Conservation (phyloP, 2,113 vertebrate genomes). For the Coregonus clupeaformis region DNA sequence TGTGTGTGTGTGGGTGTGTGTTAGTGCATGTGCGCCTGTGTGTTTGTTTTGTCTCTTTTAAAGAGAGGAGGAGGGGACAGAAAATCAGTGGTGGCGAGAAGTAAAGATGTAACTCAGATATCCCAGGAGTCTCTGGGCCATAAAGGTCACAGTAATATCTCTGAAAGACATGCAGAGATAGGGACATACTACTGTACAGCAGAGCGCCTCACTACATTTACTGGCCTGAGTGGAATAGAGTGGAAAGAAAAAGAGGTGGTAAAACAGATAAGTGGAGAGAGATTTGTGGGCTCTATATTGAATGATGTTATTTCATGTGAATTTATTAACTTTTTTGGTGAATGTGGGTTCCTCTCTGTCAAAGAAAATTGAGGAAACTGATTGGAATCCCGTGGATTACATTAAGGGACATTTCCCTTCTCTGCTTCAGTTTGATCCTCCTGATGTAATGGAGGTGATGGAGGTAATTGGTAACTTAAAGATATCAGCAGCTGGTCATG, state of each 20-base stretch:
- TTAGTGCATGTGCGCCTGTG: background rate
- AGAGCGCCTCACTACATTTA: constrained; percentile 8
- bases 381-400: too few relatives aligned
- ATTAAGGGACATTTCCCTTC: too few relatives aligned
- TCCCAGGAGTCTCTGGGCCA: constrained; percentile 14
- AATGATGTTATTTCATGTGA: too few relatives aligned
- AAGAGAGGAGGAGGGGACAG: background rate
- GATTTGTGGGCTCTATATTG: background rate
- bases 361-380: too few relatives aligned
- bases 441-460: too few relatives aligned
- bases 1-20: background rate
- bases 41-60: constrained; percentile 6
- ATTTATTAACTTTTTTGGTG: too few relatives aligned
- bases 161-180: constrained; percentile 14
- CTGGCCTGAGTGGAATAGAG: constrained; percentile 21
- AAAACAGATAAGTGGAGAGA: background rate
- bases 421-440: too few relatives aligned
- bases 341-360: background rate
- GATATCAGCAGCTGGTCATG: too few relatives aligned
- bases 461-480: too few relatives aligned
- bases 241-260: constrained; percentile 13
- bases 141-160: constrained; percentile 23
- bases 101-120: constrained; percentile 19
- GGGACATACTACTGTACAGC: background rate
- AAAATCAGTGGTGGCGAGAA: background rate